Percentiles rank a stretch among this genome's conserved stretches.
Evolutionary conservation across 2,888 invertebrate species (phyloP).

Genomic region (Ligdia adustata): DNA sequence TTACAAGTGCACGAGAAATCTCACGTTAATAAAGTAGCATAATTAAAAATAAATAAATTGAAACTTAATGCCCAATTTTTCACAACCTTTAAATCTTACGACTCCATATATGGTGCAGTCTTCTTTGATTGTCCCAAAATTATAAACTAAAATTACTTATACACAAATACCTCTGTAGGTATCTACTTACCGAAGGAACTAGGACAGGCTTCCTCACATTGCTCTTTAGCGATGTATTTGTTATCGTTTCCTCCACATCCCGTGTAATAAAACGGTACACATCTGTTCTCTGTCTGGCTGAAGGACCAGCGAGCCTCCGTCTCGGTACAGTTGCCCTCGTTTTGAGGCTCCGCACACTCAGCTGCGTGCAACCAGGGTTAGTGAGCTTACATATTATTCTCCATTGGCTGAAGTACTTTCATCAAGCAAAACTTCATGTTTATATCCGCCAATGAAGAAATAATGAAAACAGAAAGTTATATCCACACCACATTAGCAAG

Average conservation of each 20-base stretch:
- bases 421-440: constrained; percentile 29
- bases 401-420: too few species aligned
- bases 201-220: constrained; percentile 91
- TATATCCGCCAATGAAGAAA: constrained; percentile 32
- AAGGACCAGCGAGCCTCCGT: constrained; percentile 93
- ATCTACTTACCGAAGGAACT: constrained; percentile 88
- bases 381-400: too few species aligned
- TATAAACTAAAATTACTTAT: too few species aligned
- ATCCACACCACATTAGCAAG: constrained; percentile 4
- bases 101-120: too few species aligned
- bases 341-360: constrained; percentile 89
- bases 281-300: constrained; percentile 91
- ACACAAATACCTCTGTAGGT: too few species aligned
- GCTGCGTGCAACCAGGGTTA: constrained; percentile 82
- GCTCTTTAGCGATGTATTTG: constrained; percentile 89
- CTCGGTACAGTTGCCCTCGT: constrained; percentile 90
- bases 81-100: too few species aligned
- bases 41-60: too few species aligned
- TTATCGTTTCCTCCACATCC: constrained; percentile 96
- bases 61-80: too few species aligned
- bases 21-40: too few species aligned
- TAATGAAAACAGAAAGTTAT: constrained; percentile 11
- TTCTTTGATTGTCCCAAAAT: too few species aligned
- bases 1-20: too few species aligned
- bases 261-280: constrained; percentile 96